Evolutionary conservation across 1,140 invertebrate genomes (phyloP).

Genomic region (Zaprionus kolodkinae): DNA sequence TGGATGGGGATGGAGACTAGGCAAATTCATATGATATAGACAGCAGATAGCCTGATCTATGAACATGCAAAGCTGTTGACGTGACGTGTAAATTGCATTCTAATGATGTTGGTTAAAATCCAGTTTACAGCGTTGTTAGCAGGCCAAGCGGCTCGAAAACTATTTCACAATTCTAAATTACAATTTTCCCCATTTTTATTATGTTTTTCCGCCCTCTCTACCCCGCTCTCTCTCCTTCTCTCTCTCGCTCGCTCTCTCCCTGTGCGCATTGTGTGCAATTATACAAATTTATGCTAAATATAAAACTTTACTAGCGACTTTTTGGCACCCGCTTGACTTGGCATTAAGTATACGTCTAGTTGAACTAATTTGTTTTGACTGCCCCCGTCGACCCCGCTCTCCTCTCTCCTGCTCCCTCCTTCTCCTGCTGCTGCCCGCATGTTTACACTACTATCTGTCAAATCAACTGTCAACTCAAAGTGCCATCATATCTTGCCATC

Average conservation of each 20-base stretch:
- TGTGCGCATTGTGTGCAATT: conserved; percentile 50
- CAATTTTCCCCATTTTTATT: conserved; percentile 22
- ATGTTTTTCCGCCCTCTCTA: conserved; percentile 16
- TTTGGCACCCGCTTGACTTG: conserved; percentile 50
- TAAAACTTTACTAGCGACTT: conserved; percentile 11
- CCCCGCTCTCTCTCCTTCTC: background rate
- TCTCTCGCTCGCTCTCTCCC: background rate
- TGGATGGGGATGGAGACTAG: background rate
- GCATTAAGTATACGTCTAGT: conserved; percentile 81
- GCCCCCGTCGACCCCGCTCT: background rate
- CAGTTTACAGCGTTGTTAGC: conserved; percentile 72
- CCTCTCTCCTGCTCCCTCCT: background rate
- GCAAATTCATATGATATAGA: conserved; percentile 15
- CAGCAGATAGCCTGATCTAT: conserved; percentile 38
- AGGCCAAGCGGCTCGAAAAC: conserved; percentile 18
- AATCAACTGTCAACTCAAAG: conserved; percentile 80
- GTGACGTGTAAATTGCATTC: conserved; percentile 70
- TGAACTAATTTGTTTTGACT: conserved; percentile 77
- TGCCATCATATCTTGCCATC: conserved; percentile 55
- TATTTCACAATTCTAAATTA: conserved; percentile 5
- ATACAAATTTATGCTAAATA: conserved; percentile 69
- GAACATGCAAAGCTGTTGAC: conserved; percentile 46
- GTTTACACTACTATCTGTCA: conserved; percentile 81
- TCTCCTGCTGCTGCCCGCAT: conserved; percentile 42
- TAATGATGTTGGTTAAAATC: conserved; percentile 60